Conservation (phyloP, 2,888 invertebrate genomes). For the Leistus spinibarbis region DNA sequence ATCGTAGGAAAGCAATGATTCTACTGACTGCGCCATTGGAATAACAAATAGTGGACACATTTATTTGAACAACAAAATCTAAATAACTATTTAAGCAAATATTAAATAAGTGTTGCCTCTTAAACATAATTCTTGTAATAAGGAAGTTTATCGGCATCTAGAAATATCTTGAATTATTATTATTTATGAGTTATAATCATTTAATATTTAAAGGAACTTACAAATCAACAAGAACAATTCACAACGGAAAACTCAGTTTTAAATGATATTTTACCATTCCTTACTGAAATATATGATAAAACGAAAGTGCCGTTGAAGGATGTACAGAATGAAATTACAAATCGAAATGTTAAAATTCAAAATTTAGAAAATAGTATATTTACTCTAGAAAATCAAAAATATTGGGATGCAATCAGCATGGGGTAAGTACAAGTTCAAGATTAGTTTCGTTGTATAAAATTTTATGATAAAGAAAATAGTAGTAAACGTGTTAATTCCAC, state of each 20-base stretch:
- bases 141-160: not conserved
- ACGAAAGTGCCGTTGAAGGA: not conserved
- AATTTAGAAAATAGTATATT: slow-evolving; percentile 30
- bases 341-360: slow-evolving; percentile 17
- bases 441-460: too few species aligned
- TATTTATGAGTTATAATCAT: too few species aligned
- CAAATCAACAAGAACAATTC: not conserved
- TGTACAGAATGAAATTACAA: slow-evolving; percentile 1
- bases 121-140: too few species aligned
- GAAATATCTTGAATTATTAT: too few species aligned
- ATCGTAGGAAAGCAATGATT: too few species aligned
- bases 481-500: too few species aligned
- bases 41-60: too few species aligned
- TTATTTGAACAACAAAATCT: too few species aligned
- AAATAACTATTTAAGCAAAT: too few species aligned
- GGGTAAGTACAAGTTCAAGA: slow-evolving; percentile 16
- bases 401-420: not conserved
- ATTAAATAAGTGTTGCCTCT: too few species aligned
- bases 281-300: slow-evolving; percentile 13
- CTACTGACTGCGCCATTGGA: too few species aligned
- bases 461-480: too few species aligned
- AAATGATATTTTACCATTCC: slow-evolving; percentile 15
- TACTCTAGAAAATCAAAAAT: slow-evolving; percentile 12
- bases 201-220: slow-evolving; percentile 5
- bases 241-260: not conserved